Evolutionary conservation across 1,140 invertebrate genomes (phyloP).

Genomic region (Drosophila murphyi): DNA sequence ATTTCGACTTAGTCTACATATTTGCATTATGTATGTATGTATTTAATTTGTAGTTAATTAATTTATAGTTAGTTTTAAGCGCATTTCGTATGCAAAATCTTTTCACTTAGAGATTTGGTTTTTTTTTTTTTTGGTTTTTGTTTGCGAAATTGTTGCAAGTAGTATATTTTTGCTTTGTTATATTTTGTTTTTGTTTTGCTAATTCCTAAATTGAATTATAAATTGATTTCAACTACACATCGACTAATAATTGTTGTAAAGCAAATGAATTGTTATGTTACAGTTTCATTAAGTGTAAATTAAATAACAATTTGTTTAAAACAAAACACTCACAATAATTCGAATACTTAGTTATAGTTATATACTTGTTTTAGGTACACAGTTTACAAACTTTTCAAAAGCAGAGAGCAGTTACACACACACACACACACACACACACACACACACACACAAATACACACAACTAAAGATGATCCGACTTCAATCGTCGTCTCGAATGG

Average conservation of each 20-base stretch:
- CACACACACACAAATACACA: conserved; percentile 42
- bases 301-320: conserved; percentile 65
- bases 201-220: conserved; percentile 21
- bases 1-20: conserved; percentile 32
- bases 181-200: conserved; percentile 8
- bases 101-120: conserved; percentile 27
- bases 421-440: conserved; percentile 37
- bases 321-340: conserved; percentile 61
- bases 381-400: conserved; percentile 74
- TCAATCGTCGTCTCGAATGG: background rate
- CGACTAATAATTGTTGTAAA: conserved; percentile 34
- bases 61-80: conserved; percentile 28
- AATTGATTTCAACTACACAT: conserved; percentile 63
- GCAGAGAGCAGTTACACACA: conserved; percentile 50
- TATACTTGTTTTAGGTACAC: conserved; percentile 68
- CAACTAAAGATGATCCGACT: conserved; percentile 37
- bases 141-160: conserved; percentile 24
- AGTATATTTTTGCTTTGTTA: conserved; percentile 4
- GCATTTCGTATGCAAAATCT: conserved; percentile 26
- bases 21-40: conserved; percentile 17
- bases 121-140: background rate
- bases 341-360: conserved; percentile 57
- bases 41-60: conserved; percentile 10
- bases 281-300: conserved; percentile 40
- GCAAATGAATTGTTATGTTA: conserved; percentile 36